phyloP scores from a whole-genome alignment of 2,113 vertebrate species.

The Rhombomys opimus region DNA sequence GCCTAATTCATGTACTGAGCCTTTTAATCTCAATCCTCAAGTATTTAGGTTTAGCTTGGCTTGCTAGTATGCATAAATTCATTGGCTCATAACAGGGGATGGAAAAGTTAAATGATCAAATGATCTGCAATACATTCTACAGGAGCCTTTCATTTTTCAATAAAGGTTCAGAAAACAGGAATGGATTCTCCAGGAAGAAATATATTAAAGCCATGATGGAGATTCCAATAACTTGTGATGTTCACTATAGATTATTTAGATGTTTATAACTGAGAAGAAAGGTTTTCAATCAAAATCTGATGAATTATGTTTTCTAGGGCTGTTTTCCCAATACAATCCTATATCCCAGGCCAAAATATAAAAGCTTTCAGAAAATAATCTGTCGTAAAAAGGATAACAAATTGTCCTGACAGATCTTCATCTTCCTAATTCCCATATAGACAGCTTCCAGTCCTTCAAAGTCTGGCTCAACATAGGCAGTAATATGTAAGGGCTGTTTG shows the following conservation, averaged over 20 bases:
- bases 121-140: conserved; percentile 84
- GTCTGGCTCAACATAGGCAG: background rate
- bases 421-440: conserved; percentile 3
- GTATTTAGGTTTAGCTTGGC: conserved; percentile 69
- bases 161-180: conserved; percentile 83
- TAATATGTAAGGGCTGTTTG: background rate
- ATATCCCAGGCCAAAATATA: conserved; percentile 14
- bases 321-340: conserved; percentile 54
- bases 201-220: conserved; percentile 77
- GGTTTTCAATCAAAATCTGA: conserved; percentile 74
- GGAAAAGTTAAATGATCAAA: conserved; percentile 85
- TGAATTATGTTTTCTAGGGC: conserved; percentile 73
- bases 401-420: conserved; percentile 37
- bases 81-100: conserved; percentile 84
- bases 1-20: conserved; percentile 68
- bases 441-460: conserved; percentile 23
- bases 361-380: conserved; percentile 60
- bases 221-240: conserved; percentile 80
- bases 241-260: conserved; percentile 80
- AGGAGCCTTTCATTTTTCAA: conserved; percentile 82
- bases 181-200: conserved; percentile 76
- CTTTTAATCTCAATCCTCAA: conserved; percentile 82
- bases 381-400: conserved; percentile 63
- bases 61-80: conserved; percentile 84
- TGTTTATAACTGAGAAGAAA: conserved; percentile 79